Conservation (phyloP, 1,140 invertebrate species). For the Helicoverpa zea region DNA sequence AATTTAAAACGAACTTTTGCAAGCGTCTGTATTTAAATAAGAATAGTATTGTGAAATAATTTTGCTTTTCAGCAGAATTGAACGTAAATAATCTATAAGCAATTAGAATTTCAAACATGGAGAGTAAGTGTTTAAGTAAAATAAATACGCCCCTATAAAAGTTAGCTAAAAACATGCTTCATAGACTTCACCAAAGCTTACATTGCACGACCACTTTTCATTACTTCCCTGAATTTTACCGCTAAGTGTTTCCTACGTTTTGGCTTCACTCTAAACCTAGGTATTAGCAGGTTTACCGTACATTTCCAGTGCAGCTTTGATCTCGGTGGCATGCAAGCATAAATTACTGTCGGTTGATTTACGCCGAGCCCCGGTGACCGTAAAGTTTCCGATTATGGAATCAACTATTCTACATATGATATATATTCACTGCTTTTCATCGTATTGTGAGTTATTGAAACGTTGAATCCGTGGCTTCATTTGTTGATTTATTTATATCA, state of each 20-base stretch:
- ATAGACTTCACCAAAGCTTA: too few relatives aligned
- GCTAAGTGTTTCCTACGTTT: background rate
- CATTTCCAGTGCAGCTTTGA: constrained; percentile 7
- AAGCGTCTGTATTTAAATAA: too few relatives aligned
- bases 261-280: background rate
- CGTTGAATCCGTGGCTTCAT: background rate
- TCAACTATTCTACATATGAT: background rate
- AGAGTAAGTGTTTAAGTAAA: too few relatives aligned
- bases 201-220: too few relatives aligned
- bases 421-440: background rate
- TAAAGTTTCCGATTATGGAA: constrained; percentile 10
- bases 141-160: too few relatives aligned
- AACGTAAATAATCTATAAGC: too few relatives aligned
- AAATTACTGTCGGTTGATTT: background rate
- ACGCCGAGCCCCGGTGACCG: constrained; percentile 4
- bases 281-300: background rate
- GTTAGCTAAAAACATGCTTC: too few relatives aligned
- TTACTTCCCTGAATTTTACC: too few relatives aligned
- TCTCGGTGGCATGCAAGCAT: background rate
- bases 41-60: too few relatives aligned
- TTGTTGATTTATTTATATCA: background rate
- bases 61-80: too few relatives aligned
- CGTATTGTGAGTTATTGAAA: background rate
- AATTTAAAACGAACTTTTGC: background rate
- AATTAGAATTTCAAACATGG: too few relatives aligned